Evolutionary conservation across 1,140 invertebrate genomes (phyloP), one percentile per base, ranked within the genome.

Genomic region (Stegodyphus dumicola): DNA sequence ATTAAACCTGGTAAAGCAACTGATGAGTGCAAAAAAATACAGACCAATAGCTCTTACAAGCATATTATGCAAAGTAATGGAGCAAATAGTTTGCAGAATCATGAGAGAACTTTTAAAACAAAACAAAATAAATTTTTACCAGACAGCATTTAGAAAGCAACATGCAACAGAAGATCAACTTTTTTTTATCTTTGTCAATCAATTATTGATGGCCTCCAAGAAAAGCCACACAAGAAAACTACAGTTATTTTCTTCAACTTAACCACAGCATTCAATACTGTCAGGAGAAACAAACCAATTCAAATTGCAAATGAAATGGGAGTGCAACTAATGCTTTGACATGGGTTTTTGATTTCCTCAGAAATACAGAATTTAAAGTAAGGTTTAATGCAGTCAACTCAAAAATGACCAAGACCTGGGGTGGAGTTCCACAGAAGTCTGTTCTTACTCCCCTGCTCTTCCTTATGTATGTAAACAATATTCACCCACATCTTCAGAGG

Each of bases 91-190:
- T 17, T 6, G 51, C 52, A 81, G 53, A 73, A 7, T 81, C 2
- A 52, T 78, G 77, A 78, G 17, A 2, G 66, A 65, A 65, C 64
- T 78, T n/a, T 15, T 53, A 53, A 1, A 67, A 67, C 9, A 76
- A 33, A 78, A 69, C 52, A 78, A 78, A 67, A 13, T 79, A 17
- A 51, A 69, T 17, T 79, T 79, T 11, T 71, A 79, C 7, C 66
- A 79, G 9, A 71, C 66, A 79, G 77, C 65, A 49, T 79, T 70
- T 11, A 6, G 77, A 53, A 18, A 65, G 4, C 66, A 54, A 13
- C 77, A 71, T 7, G 70, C 51, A 0, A 79, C 77, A 71, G 66
- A 70, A 6, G 67, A 71, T 56, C 66, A 80, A 7, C 77, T 70
- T 5, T 54, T 5, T 54, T 79, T 33, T 79, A 79, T 51, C 52